Evolutionary conservation across 2,888 invertebrate species (phyloP), one percentile per base, ranked within the genome.

Genomic region (Phyllotreta cruciferae): DNA sequence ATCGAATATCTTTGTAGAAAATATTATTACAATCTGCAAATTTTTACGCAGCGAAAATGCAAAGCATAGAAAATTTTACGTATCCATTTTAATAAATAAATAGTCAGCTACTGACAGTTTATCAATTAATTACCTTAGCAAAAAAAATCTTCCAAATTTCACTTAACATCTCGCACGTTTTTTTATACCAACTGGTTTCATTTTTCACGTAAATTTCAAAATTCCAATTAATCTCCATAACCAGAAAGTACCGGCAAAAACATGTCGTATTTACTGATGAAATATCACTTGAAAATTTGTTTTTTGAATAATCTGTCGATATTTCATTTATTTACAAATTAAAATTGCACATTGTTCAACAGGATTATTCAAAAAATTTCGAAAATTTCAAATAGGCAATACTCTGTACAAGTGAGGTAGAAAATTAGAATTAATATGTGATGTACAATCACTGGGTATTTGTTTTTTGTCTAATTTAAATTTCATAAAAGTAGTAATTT

Each of bases 141-240:
- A 67, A 64, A 66, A 66, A 58, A 60, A 57, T 61, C 62, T 65
- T 69, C 69, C 69, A 64, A 69, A 66, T 67, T 69, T 66, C 67
- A 69, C 67, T 66, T 41, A 41, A n/a, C 41, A 41, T 10, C 10
- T 41, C n/a, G 10, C 10, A 41, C 41, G 41, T 41, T 41, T 41
- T 58, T 56, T 56, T 58, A 56, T 62, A 67, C 63, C 64, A 60
- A 54, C 66, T 60, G 65, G 67, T 66, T 64, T 24, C 54, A 41
- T 61, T 57, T n/a, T 56, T 47, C 13, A 38, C 57, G 45, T 45
- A 41, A 13, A 52, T 60, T 66, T 67, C 55, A 53, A 45, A 56
- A 34, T 24, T 56, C 49, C 38, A 58, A 54, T 45, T 6, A 66
- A 64, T 38, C 24, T 52, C 24, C 45, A 47, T 39, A 58, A 66